A percentile compares a stretch with the other conserved stretches of the same genome.
Evolutionary conservation across 2,797 vertebrate species (phyloP).

Genomic region (Gymnocypris eckloni): DNA sequence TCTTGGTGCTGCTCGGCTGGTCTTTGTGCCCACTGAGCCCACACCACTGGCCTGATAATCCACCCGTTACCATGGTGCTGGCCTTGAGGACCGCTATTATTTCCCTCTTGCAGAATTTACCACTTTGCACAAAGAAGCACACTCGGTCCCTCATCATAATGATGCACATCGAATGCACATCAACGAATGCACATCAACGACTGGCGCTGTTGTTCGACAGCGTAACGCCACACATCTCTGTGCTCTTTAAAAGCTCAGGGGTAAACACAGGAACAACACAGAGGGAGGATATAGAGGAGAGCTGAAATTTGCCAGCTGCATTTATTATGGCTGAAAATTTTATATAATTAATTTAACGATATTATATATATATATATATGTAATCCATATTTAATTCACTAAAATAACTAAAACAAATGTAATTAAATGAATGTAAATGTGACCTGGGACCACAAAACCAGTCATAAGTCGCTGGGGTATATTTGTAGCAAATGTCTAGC

Average conservation of each 20-base stretch:
- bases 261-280: neutral
- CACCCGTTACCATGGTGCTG: slow-evolving; percentile 63
- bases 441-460: too few species aligned
- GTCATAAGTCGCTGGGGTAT: too few species aligned
- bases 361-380: too few species aligned
- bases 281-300: neutral
- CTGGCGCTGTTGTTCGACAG: slow-evolving; percentile 30
- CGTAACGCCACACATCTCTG: slow-evolving; percentile 44
- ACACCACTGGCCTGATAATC: slow-evolving; percentile 58
- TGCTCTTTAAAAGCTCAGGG: neutral
- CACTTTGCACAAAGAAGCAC: slow-evolving; percentile 30
- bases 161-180: slow-evolving; percentile 17
- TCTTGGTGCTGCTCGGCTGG: slow-evolving; percentile 30
- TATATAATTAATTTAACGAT: too few species aligned
- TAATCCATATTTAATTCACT: too few species aligned
- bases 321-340: neutral
- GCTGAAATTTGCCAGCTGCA: neutral
- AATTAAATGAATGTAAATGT: too few species aligned
- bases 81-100: slow-evolving; percentile 62
- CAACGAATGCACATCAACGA: slow-evolving; percentile 30
- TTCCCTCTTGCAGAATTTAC: slow-evolving; percentile 56
- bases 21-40: slow-evolving; percentile 49
- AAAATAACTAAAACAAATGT: too few species aligned
- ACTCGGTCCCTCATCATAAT: slow-evolving; percentile 43
- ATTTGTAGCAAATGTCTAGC: too few species aligned